These are phyloP conservation scores for Argyresthia albistria DNA, from an alignment of 2,888 invertebrate species.

Conservation along the genomic window DNA sequence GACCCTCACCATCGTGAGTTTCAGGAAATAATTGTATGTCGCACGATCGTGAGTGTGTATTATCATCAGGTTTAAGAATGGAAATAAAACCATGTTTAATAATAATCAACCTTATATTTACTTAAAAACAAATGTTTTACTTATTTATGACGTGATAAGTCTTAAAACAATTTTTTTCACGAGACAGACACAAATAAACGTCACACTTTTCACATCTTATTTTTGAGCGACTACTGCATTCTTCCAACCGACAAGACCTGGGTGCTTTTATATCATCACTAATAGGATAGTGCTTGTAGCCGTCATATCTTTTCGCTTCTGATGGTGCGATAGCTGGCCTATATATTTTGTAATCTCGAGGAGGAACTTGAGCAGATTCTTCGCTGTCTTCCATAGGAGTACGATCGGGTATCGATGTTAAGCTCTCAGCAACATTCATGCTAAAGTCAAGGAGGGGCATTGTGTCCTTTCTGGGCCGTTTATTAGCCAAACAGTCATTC, in stretches of 20 bases:
- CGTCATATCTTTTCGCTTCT: constrained; percentile 17
- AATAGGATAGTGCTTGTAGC: constrained; percentile 18
- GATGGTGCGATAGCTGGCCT: constrained; percentile 13
- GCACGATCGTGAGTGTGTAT: no score
- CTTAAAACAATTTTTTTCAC: constrained; percentile 11
- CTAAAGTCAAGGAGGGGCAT: constrained; percentile 11
- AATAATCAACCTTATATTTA: no score
- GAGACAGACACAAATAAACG: constrained; percentile 13
- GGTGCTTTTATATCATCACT: constrained; percentile 17
- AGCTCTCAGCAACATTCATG: constrained; percentile 10
- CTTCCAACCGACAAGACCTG: constrained; percentile 17
- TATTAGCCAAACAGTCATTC: constrained; percentile 9
- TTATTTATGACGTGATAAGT: no score
- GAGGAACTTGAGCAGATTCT: neutral
- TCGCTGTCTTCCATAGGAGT: constrained; percentile 1
- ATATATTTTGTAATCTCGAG: neutral
- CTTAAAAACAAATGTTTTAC: no score
- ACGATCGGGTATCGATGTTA: constrained; percentile 6
- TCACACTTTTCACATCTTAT: no score
- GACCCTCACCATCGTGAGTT: no score
- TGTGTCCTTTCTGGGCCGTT: constrained; percentile 5
- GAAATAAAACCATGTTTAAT: no score
- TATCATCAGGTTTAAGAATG: no score
- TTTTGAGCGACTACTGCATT: constrained; percentile 14
- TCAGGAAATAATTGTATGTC: no score